phyloP scores from a whole-genome alignment of 1,140 invertebrate species.

The Plutomurus gul region DNA sequence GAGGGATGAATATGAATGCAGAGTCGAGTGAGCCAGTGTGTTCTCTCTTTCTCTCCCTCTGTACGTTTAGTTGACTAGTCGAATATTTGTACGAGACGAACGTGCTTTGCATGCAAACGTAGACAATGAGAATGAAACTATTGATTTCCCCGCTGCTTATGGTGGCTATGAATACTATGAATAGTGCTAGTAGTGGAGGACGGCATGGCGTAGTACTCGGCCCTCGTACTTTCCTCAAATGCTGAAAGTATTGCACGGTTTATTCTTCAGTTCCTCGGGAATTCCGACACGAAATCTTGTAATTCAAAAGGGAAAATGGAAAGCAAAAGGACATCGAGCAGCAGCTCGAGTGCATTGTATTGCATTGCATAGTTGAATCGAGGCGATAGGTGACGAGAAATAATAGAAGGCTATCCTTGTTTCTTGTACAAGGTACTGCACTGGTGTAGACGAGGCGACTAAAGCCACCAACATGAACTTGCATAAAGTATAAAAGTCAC shows the following conservation, averaged over 20 bases:
- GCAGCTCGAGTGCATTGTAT: neutral
- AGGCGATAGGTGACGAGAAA: neutral
- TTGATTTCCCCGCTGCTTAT: neutral
- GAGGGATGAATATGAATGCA: constrained; percentile 17
- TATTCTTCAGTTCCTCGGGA: neutral
- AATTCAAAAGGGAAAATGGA: neutral
- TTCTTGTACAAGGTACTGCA: neutral
- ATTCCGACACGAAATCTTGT: neutral
- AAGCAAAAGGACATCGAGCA: neutral
- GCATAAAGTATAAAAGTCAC: neutral
- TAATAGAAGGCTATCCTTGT: constrained; percentile 5
- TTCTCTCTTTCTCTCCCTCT: too few species aligned
- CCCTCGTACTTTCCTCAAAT: neutral
- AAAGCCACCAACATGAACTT: too few species aligned
- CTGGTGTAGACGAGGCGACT: too few species aligned
- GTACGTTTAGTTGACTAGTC: constrained; percentile 8
- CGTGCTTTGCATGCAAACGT: constrained; percentile 8
- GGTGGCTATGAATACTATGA: neutral
- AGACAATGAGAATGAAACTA: constrained; percentile 15
- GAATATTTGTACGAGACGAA: constrained; percentile 17
- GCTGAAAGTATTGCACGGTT: neutral
- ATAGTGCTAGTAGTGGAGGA: neutral
- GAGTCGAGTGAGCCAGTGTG: neutral
- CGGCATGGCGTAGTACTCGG: too few species aligned
- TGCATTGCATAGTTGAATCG: neutral